Evolutionary conservation across 2,113 vertebrate species (phyloP), one percentile per base, ranked within the genome.

Genomic region (Halichoeres trimaculatus): DNA sequence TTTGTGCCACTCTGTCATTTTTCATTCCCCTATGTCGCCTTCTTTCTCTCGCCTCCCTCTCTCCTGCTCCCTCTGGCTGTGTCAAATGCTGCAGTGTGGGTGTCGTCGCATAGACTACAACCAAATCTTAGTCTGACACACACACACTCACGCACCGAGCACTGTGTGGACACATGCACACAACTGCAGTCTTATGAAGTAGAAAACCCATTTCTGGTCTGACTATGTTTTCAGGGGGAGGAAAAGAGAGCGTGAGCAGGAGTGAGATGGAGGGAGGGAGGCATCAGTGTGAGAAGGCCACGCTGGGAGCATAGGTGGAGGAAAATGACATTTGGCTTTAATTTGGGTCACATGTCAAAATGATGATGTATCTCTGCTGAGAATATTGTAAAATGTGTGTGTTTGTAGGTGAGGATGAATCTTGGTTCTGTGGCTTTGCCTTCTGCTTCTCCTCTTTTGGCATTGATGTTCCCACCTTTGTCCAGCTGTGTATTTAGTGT

Each of bases 61-160:
- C 30, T 30, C 6, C 47, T 30, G 5, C 67, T 77, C 58, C 80
- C 61, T 74, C 43, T 34, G 58, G 80, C 70, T 76, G 80, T 89
- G 80, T 84, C 76, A 87, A 70, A 84, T 56, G 69, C 86, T 80
- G 81, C 78, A 73, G 76, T 80, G 82, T 88, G 79, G 74, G 78
- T 83, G 86, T 83, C 60, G 51, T 85, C 50, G 52, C 76, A 66
- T 58, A 23, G 53, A 23, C 73, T 62, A 34, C 67, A 51, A 70
- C 78, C 66, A 81, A 65, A 81, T 78, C 47, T 76, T 26, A 2
- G 24, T 50, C 38, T 53, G 20, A 54, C 59, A 59, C 52, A 59
- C 54, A 52, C 58, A 63, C 10, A 35, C 67, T 41, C 59, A 55
- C 52, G 53, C 68, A 41, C 22, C 22, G 14, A 34, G 48, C 66